These are phyloP conservation scores for Ooceraea biroi DNA, from an alignment of 1,140 invertebrate species.

Conservation along the genomic window DNA sequence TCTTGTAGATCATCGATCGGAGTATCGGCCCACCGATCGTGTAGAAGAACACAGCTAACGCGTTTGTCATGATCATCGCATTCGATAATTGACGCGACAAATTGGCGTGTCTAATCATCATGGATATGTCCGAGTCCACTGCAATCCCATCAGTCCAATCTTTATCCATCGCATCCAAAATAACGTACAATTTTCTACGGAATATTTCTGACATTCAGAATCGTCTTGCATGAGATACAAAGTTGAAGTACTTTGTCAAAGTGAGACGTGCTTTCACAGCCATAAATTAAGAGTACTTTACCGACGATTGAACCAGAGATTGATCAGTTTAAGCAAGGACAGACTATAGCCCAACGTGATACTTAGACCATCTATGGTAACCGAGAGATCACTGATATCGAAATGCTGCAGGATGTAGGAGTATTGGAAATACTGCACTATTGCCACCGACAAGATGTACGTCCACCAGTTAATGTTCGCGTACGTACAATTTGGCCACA, in stretches of 20 bases:
- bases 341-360: conserved; percentile 62
- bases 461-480: conserved; percentile 46
- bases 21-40: conserved; percentile 24
- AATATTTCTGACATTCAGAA: background rate
- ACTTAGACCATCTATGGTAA: conserved; percentile 55
- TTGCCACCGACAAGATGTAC: conserved; percentile 40
- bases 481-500: conserved; percentile 44
- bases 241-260: too few species aligned
- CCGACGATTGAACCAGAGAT: conserved; percentile 65
- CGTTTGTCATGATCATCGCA: conserved; percentile 36
- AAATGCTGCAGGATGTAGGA: conserved; percentile 49
- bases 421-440: conserved; percentile 56
- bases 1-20: conserved; percentile 30
- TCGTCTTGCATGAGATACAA: background rate
- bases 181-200: conserved; percentile 42
- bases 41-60: conserved; percentile 38
- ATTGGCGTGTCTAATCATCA: conserved; percentile 49
- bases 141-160: conserved; percentile 36
- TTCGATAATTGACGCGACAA: conserved; percentile 50
- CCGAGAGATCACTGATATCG: conserved; percentile 30
- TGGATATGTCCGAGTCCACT: conserved; percentile 15
- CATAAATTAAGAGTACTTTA: conserved; percentile 35
- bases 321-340: conserved; percentile 59
- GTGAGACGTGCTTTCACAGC: conserved; percentile 1
- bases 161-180: conserved; percentile 41